These are phyloP conservation scores for Sphenodon punctatus DNA, from an alignment of 2,797 vertebrate species.

Conservation along the genomic window DNA sequence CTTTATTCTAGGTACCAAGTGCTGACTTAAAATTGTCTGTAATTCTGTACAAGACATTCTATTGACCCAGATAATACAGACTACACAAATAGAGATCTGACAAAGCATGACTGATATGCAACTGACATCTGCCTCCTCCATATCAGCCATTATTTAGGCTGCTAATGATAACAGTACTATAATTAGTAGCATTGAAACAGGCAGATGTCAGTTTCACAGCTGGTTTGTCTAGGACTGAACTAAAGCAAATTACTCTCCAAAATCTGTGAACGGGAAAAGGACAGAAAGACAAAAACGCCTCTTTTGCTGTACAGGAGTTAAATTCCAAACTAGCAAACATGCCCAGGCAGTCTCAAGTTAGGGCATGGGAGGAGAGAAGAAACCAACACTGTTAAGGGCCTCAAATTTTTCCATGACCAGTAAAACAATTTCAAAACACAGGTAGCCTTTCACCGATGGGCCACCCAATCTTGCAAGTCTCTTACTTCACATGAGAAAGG, in stretches of 20 bases:
- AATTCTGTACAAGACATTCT: not conserved
- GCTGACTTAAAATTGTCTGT: accelerated
- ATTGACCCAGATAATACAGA: not conserved
- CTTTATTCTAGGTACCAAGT: not conserved
- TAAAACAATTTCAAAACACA: not conserved
- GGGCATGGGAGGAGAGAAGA: not conserved
- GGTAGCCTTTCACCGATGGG: too few relatives aligned
- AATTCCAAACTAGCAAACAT: not conserved
- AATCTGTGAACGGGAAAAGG: slow-evolving; percentile 42
- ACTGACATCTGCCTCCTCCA: not conserved
- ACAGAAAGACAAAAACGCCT: not conserved
- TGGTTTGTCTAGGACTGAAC: slow-evolving; percentile 29
- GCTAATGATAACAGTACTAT: not conserved
- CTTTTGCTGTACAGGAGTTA: not conserved
- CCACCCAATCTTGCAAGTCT: too few relatives aligned
- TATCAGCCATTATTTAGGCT: not conserved
- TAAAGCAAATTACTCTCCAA: slow-evolving; percentile 22
- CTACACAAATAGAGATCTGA: not conserved
- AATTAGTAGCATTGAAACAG: not conserved
- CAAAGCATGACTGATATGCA: not conserved
- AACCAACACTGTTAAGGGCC: not conserved
- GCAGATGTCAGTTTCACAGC: slow-evolving; percentile 27
- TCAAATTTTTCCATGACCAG: not conserved
- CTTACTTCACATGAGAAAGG: too few relatives aligned
- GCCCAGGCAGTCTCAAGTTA: not conserved